These are phyloP conservation scores for Neotragus moschatus DNA, from an alignment of 2,113 vertebrate species.

Conservation along the genomic window DNA sequence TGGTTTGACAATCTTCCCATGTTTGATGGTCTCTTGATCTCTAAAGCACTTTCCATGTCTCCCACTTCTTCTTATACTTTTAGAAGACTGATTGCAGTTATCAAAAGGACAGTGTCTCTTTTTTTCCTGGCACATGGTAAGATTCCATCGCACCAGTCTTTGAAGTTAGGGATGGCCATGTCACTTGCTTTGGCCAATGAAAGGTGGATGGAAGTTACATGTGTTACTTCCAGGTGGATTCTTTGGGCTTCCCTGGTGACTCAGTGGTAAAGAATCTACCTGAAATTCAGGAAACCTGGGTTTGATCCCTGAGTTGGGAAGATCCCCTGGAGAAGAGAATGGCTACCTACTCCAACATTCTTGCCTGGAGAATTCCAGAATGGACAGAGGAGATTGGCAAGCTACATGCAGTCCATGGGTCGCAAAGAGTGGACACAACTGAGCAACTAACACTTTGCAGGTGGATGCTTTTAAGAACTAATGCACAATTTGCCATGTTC, in stretches of 20 bases:
- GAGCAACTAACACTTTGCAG: not conserved
- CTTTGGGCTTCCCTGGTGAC: not conserved
- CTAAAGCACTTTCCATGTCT: not conserved
- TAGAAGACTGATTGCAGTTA: not conserved
- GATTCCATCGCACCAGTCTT: not conserved
- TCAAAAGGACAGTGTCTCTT: not conserved
- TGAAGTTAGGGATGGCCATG: not conserved
- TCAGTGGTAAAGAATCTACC: not conserved
- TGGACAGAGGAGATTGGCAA: not conserved
- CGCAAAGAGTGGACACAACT: not conserved
- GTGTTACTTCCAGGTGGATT: not conserved
- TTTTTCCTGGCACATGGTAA: not conserved
- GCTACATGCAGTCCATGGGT: not conserved
- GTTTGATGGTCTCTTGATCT: not conserved
- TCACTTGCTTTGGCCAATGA: not conserved
- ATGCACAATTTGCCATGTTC: not conserved
- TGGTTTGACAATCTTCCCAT: not conserved
- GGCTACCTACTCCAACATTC: not conserved
- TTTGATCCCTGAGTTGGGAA: not conserved
- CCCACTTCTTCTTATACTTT: not conserved
- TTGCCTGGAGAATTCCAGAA: not conserved
- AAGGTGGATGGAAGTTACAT: not conserved
- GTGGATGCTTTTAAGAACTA: not conserved
- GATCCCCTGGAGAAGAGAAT: not conserved
- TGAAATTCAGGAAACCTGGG: not conserved